Base-by-base conservation (phyloP, 2,797 vertebrate genomes). In the Psittacula echo region DNA sequence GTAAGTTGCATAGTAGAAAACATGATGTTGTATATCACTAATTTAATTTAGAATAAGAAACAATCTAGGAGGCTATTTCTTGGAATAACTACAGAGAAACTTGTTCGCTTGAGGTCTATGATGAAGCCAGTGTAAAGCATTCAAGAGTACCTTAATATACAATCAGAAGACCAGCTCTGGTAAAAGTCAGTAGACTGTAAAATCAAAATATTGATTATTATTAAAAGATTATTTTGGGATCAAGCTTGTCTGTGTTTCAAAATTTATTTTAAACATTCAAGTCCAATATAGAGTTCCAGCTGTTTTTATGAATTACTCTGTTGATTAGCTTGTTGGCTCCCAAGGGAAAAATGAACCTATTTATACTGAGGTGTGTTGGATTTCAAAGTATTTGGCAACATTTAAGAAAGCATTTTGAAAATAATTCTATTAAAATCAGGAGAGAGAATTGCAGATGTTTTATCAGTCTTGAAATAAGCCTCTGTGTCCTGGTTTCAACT, bases 191-290 rank as follows among this genome's bases (percentile, higher is more conserved):
- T 73, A 88, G 77, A 93, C 80, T 95, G 88, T 81, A 82, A 77
- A 95, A 96, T 70, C 47, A 93, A 91, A 95, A 87, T 73, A 84
- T 24, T 94, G 70, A 79, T 89, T 95, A 89, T 91, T 92, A 89
- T 91, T 76, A 84, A 86, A 92, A 84, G 58, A 74, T 90, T 90
- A 81, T 93, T 95, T 90, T 96, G 77, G 39, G 80, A 82, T 90
- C 68, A 77, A 78, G 41, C 77, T 72, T 78, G 56, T 90, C 87
- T 85, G 53, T 90, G 71, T 93, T 91, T 89, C 62, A 88, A 42
- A 87, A 85, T 77, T 60, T 83, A 88, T 92, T 84, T 96, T 89
- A 91, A 95, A 80, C 50, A 50, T 71, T 88, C 24, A 77, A 42
- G 44, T 91, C 34, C 30, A 71, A 66, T 44, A 58, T 70, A 77